These are phyloP conservation scores for Podarcis raffonei DNA, from an alignment of 2,113 vertebrate species.

Conservation along the genomic window DNA sequence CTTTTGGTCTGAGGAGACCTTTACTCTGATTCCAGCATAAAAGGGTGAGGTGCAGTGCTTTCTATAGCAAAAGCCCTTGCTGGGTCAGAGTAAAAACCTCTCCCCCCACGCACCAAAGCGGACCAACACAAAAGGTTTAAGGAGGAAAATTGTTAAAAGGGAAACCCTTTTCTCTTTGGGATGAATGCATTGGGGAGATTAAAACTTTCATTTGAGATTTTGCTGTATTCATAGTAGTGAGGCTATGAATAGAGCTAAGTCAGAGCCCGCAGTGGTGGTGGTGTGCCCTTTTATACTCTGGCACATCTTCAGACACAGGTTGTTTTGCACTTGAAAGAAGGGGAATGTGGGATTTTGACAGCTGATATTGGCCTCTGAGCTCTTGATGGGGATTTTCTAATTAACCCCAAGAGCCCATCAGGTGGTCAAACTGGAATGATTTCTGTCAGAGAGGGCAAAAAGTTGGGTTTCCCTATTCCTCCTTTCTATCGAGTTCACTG, in stretches of 20 bases:
- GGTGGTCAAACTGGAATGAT: conserved; percentile 76
- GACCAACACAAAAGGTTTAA: conserved; percentile 83
- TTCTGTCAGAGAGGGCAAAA: conserved; percentile 77
- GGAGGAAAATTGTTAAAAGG: conserved; percentile 87
- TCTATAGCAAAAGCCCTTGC: conserved; percentile 79
- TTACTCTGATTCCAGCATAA: conserved; percentile 73
- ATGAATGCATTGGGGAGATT: conserved; percentile 86
- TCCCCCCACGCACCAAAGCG: conserved; percentile 75
- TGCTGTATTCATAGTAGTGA: conserved; percentile 84
- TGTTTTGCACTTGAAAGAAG: conserved; percentile 86
- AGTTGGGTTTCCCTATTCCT: conserved; percentile 65
- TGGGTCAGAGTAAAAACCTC: conserved; percentile 82
- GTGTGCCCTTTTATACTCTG: conserved; percentile 82
- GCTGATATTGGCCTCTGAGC: conserved; percentile 82
- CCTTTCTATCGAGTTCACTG: conserved; percentile 24
- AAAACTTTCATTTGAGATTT: conserved; percentile 89
- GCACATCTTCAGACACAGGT: conserved; percentile 84
- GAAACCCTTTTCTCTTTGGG: conserved; percentile 83
- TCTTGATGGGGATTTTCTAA: conserved; percentile 86
- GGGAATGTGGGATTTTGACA: conserved; percentile 83
- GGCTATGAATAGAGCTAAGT: conserved; percentile 77
- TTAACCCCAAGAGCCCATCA: conserved; percentile 81
- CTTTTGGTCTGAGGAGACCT: conserved; percentile 71
- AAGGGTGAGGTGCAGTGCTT: conserved; percentile 77
- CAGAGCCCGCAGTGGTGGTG: conserved; percentile 77